Base-by-base conservation (phyloP, 2,888 invertebrate species). In the Colletes collaris region DNA sequence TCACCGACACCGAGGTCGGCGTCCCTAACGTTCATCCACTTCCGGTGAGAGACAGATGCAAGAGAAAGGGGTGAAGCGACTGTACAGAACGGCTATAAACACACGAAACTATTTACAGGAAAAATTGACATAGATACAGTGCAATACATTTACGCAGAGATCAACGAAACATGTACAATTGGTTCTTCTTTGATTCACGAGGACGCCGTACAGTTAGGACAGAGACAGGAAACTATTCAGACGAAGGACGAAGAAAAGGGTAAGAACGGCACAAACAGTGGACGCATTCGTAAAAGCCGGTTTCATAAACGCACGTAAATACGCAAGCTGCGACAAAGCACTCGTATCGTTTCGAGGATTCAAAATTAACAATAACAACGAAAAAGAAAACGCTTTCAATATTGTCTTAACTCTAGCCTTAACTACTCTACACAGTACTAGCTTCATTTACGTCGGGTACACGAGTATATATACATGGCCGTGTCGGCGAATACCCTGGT, bases 251-350 rank as follows among this genome's bases (percentile, higher is more conserved):
- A 78, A 73, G 78, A 75, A 68, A 49, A 76, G 76, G 69, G 81
- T 74, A 5, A 67, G 68, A 81, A 85, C 67, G 78, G 73, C 70
- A 86, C 81, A 76, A 79, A 86, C 72, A 85, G 65, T 72, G 66
- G 79, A 79, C 71, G 75, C 82, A 79, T 79, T 79, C 50, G 80
- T 75, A 82, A 40, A 40, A 86, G 86, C 82, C 83, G 83, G 84
- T 86, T 84, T 86, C 85, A 86, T 86, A 79, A 80, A 82, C 84
- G 79, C 79, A 74, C 72, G 64, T 56, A 83, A 70, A 69, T 75
- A 83, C 74, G 50, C 50, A 81, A 69, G 60, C 16, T 59, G 53
- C 55, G 58, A 76, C 65, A 52, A 71, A 77, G 65, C 55, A 35
- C 27, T 65, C 50, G 53, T 76, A 67, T 75, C 56, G 59, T 55